Evolutionary conservation across 2,888 invertebrate species (phyloP).

Genomic region (Hedychridium roseum): DNA sequence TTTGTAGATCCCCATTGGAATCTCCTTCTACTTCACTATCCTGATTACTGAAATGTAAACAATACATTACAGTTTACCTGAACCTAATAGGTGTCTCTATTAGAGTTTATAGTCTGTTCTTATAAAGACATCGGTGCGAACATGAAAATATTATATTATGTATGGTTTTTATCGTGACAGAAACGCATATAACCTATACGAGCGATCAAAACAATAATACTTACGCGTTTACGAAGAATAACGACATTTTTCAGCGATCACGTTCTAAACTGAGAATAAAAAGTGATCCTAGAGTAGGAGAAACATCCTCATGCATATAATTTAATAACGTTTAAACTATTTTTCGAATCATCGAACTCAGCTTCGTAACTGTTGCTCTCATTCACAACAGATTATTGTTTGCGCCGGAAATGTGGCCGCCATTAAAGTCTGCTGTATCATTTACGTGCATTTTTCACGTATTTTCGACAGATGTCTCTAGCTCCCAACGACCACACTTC

Average conservation of each 20-base stretch:
- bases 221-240: conserved; percentile 78
- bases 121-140: too few species aligned
- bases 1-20: conserved; percentile 61
- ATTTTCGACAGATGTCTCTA: too few species aligned
- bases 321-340: conserved; percentile 2
- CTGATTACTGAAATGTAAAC: conserved; percentile 50
- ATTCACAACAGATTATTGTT: conserved; percentile 22
- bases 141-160: too few species aligned
- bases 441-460: too few species aligned
- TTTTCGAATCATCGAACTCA: background rate
- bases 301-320: conserved; percentile 17
- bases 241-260: conserved; percentile 68
- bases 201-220: conserved; percentile 60
- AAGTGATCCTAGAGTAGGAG: conserved; percentile 9
- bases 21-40: conserved; percentile 64
- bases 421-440: conserved; percentile 1
- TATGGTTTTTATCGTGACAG: too few species aligned
- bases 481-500: too few species aligned
- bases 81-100: too few species aligned
- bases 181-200: conserved; percentile 50
- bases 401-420: conserved; percentile 12
- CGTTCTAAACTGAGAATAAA: conserved; percentile 10
- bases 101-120: too few species aligned
- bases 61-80: too few species aligned
- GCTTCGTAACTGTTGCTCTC: too few species aligned